Evolutionary conservation across 2,797 vertebrate genomes (phyloP).

Genomic region (Cryptoblepharus egeriae): DNA sequence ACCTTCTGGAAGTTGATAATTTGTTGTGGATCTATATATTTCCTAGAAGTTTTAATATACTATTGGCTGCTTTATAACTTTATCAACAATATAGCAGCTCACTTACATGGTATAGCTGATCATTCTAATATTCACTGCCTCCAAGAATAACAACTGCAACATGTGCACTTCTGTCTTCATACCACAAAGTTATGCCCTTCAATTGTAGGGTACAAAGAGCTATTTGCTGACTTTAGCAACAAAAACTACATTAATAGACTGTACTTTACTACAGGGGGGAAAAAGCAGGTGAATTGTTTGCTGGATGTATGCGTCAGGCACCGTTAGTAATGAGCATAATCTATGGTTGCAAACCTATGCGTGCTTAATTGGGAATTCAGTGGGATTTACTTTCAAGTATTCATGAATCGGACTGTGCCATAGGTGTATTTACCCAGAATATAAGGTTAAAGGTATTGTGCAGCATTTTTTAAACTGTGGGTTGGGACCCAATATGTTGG

Average conservation of each 20-base stretch:
- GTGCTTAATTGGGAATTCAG: too few species aligned
- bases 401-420: too few species aligned
- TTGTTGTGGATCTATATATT: neutral
- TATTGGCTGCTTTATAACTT: conserved; percentile 15
- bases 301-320: neutral
- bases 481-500: too few species aligned
- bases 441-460: neutral
- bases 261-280: neutral
- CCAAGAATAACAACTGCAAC: conserved; percentile 39
- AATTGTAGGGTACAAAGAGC: neutral
- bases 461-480: too few species aligned
- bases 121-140: neutral
- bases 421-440: neutral
- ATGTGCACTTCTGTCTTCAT: conserved; percentile 33
- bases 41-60: conserved; percentile 20
- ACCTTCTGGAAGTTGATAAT: neutral
- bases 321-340: neutral
- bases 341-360: too few species aligned
- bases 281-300: neutral
- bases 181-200: conserved; percentile 22
- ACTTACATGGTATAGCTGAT: conserved; percentile 27
- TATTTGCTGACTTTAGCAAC: conserved; percentile 21
- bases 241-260: neutral
- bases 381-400: too few species aligned
- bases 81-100: conserved; percentile 30